Evolutionary conservation across 2,113 vertebrate species (phyloP), one percentile per base, ranked within the genome.

Genomic region (Pygoscelis adeliae): DNA sequence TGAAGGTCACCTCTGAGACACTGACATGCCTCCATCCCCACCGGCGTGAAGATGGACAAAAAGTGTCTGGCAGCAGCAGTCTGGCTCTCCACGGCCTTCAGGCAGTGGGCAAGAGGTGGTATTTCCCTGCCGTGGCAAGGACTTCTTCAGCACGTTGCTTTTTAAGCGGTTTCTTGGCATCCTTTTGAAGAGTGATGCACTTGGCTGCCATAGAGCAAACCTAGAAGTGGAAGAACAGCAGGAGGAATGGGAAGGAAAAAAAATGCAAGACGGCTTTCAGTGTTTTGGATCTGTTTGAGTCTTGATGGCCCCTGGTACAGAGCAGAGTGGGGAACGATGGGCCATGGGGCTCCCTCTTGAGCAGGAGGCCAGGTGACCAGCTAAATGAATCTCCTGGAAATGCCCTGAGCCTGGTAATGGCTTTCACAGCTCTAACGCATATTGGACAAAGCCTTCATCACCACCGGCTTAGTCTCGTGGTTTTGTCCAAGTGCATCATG

Each of bases 1-100:
- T 4, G 15, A 46, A 34, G 44, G n/a, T 52, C 58, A 34, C 17
- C n/a, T 47, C 40, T 0, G 6, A 69, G 52, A 25, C 38, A 40
- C 3, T 0, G 1, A 25, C 3, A 1, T n/a, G 30, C 23, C 58
- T 67, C 46, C 53, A 19, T 70, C 40, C n/a, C 30, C 27, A n/a
- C 40, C 7, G 4, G 40, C 2, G 3, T 58, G 70, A 56, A 42
- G 42, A 5, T 42, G 46, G 34, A n/a, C 30, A 34, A 47, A 19
- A 46, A 5, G 1, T 1, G 3, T 52, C 46, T 77, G 49, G 50
- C 15, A 6, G 49, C 66, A 29, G 18, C 34, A 59, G 70, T 8
- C 44, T 27, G 55, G n/a, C 52, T 58, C 69, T 56, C 2, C 0
- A 36, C 13, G 2, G 44, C 69, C 53, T 44, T 53, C 49, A 21